Evolutionary conservation across 2,888 invertebrate genomes (phyloP).

Genomic region (Dyspetes luteomarginatus): DNA sequence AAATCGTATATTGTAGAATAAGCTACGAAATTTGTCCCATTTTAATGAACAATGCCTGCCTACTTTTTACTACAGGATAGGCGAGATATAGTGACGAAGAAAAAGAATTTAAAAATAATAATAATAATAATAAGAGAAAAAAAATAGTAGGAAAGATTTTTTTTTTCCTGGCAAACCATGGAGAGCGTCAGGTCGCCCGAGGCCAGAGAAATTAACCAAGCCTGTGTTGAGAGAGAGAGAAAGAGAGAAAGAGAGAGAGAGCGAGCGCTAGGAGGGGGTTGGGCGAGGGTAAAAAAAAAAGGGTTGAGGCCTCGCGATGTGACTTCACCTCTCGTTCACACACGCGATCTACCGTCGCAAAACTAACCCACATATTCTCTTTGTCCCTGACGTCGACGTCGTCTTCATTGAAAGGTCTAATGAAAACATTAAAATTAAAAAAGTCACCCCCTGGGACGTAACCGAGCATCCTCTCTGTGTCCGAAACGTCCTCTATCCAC

Average conservation of each 20-base stretch:
- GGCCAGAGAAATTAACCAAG: conserved; percentile 50
- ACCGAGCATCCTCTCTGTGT: not conserved
- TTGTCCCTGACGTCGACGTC: conserved; percentile 28
- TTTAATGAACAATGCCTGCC: conserved; percentile 30
- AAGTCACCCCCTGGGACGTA: conserved; percentile 59
- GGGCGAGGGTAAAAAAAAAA: not conserved
- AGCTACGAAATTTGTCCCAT: conserved; percentile 28
- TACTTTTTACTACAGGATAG: not conserved
- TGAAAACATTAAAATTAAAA: conserved; percentile 78
- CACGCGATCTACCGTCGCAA: conserved; percentile 56
- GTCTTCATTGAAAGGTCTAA: conserved; percentile 67
- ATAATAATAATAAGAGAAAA: not conserved
- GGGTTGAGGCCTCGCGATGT: not conserved
- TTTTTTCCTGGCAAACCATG: conserved; percentile 1
- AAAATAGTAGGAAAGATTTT: not conserved
- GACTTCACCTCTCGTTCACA: conserved; percentile 7
- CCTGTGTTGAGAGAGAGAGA: conserved; percentile 17
- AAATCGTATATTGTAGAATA: conserved; percentile 11
- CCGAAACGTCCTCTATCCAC: not conserved
- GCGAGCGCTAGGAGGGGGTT: not conserved
- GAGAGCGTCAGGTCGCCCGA: conserved; percentile 11
- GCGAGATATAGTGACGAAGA: not conserved
- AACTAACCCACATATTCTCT: conserved; percentile 56
- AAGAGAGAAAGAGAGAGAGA: too few relatives aligned
- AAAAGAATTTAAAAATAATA: too few relatives aligned